phyloP scores from a whole-genome alignment of 2,113 vertebrate genomes.

The Pholis gunnellus region DNA sequence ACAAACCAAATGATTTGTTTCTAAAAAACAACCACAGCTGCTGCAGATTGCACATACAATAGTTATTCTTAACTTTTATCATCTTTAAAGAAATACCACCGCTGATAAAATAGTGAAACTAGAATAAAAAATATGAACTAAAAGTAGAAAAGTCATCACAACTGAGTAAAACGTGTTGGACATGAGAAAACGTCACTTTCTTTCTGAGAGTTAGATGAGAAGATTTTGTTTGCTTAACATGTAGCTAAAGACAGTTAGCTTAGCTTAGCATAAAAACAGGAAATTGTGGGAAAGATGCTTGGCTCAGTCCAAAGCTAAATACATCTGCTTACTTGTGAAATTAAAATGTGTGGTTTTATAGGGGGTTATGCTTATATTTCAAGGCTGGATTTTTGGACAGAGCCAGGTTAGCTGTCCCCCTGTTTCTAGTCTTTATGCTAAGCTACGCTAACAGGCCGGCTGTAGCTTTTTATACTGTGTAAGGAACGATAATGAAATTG shows the following conservation, averaged over 20 bases:
- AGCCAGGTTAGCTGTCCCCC: neutral
- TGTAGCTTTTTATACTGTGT: neutral
- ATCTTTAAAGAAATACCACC: neutral
- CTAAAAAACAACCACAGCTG: neutral
- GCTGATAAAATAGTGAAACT: neutral
- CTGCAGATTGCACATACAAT: neutral
- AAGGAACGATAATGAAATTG: neutral
- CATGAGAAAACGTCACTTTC: neutral
- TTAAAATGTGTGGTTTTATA: neutral
- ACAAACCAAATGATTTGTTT: neutral
- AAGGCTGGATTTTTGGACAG: neutral
- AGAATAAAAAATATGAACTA: neutral
- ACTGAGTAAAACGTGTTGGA: neutral
- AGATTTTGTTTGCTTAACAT: neutral
- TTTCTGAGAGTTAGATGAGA: neutral
- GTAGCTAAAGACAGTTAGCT: neutral
- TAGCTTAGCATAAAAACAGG: neutral
- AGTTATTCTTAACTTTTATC: neutral
- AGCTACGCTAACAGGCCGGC: neutral
- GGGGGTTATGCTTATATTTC: neutral
- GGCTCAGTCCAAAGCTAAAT: neutral
- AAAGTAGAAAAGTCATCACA: neutral
- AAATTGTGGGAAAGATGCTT: neutral
- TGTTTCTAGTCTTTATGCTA: neutral
- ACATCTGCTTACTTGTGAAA: neutral